phyloP scores from a whole-genome alignment of 2,797 vertebrate species.

The Ibycter americanus region DNA sequence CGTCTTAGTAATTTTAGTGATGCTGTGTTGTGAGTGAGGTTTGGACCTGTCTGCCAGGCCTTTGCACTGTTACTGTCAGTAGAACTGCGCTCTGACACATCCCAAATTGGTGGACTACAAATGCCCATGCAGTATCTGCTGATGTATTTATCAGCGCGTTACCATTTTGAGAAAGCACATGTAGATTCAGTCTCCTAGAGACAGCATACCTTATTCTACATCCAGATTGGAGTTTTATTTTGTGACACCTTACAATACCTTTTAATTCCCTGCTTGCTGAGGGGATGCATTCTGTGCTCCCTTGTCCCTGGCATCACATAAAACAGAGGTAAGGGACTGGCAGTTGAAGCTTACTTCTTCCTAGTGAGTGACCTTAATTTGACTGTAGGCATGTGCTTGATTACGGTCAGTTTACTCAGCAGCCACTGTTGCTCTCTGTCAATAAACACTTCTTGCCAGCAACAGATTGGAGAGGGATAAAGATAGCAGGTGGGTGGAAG shows the following conservation, averaged over 20 bases:
- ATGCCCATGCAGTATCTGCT: rapidly evolving
- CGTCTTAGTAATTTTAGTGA: not conserved
- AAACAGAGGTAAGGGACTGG: not conserved
- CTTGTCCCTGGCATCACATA: not conserved
- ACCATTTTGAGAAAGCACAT: rapidly evolving
- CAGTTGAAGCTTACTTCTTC: rapidly evolving
- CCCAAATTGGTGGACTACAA: rapidly evolving
- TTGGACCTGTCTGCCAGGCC: not conserved
- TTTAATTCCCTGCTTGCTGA: not conserved
- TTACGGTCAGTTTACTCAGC: not conserved
- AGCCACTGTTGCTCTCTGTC: not conserved
- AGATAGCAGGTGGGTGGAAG: too few relatives aligned
- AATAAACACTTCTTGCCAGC: not conserved
- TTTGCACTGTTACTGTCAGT: not conserved
- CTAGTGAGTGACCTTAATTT: not conserved
- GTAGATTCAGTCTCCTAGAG: rapidly evolving
- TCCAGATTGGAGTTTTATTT: not conserved
- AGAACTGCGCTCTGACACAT: rapidly evolving
- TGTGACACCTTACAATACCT: rapidly evolving
- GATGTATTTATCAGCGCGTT: not conserved
- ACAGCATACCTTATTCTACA: rapidly evolving
- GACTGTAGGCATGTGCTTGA: not conserved
- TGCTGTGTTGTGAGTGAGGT: not conserved
- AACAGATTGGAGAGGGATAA: not conserved
- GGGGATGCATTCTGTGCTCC: not conserved